phyloP scores from a whole-genome alignment of 2,797 vertebrate species.

The Adelosebastes latens region DNA sequence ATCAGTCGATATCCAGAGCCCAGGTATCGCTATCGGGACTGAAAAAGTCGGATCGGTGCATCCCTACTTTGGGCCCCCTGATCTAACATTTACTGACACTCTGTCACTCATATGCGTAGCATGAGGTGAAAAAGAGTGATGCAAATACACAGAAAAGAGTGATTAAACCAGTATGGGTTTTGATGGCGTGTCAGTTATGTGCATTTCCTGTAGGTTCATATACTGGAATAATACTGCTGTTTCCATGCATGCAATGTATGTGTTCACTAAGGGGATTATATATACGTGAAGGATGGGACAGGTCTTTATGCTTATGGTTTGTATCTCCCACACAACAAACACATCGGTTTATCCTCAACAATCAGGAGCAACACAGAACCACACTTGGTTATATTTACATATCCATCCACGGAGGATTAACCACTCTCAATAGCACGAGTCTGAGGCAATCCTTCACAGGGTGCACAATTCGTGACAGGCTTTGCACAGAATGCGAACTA shows the following conservation, averaged over 20 bases:
- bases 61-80: too few species aligned
- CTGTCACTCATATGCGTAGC: background rate
- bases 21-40: too few species aligned
- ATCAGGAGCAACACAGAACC: constrained; percentile 46
- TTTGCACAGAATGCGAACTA: constrained; percentile 50
- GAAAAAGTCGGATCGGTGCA: too few species aligned
- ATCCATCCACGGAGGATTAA: constrained; percentile 67
- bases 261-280: constrained; percentile 47
- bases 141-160: background rate
- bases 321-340: constrained; percentile 59
- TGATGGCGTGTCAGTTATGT: background rate
- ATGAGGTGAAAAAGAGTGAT: background rate
- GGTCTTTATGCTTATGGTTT: constrained; percentile 31
- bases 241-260: constrained; percentile 14
- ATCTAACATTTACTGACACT: background rate
- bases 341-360: constrained; percentile 56
- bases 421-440: constrained; percentile 52
- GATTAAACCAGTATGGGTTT: background rate
- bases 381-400: constrained; percentile 63
- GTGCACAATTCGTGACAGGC: constrained; percentile 47
- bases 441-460: constrained; percentile 57
- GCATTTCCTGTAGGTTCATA: constrained; percentile 8
- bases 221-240: background rate
- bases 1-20: too few species aligned
- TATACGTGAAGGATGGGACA: constrained; percentile 28